These are phyloP conservation scores for Sebastes cheni DNA, from an alignment of 2,797 vertebrate genomes.

Conservation along the genomic window DNA sequence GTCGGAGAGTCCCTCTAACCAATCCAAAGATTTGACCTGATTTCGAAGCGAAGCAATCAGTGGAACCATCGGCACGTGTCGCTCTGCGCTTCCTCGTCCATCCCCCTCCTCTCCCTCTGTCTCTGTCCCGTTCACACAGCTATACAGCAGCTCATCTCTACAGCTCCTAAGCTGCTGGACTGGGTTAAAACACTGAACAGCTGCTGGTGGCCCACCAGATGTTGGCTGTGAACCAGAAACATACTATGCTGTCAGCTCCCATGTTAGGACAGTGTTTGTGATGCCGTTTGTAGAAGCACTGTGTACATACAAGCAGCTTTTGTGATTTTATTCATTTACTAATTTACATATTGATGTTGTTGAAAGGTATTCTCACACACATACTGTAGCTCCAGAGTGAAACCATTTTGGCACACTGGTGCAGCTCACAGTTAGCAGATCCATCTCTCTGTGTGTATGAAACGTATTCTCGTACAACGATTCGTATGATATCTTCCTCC, in stretches of 20 bases:
- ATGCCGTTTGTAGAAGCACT: slow-evolving; percentile 1
- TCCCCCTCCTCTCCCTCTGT: slow-evolving; percentile 33
- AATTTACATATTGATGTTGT: background rate
- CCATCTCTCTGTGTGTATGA: too few species aligned
- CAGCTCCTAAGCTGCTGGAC: slow-evolving; percentile 64
- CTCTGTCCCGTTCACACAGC: slow-evolving; percentile 22
- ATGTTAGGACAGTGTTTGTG: slow-evolving; percentile 2
- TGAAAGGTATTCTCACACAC: background rate
- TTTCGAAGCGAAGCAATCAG: slow-evolving; percentile 71
- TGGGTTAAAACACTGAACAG: slow-evolving; percentile 61
- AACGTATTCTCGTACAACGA: too few species aligned
- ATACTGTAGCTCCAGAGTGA: background rate
- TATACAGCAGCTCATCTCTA: slow-evolving; percentile 56
- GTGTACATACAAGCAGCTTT: background rate
- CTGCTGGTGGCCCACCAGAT: slow-evolving; percentile 67
- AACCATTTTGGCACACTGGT: too few species aligned
- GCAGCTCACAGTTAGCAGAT: rapidly evolving
- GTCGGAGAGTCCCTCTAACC: slow-evolving; percentile 34
- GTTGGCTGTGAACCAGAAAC: slow-evolving; percentile 57
- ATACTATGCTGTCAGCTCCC: slow-evolving; percentile 12
- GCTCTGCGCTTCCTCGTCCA: slow-evolving; percentile 26
- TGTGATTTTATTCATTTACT: background rate
- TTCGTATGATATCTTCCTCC: too few species aligned
- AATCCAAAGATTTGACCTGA: slow-evolving; percentile 75
- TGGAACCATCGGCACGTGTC: slow-evolving; percentile 61